Base-by-base conservation (phyloP, 2,888 invertebrate species). In the Idaea straminata region DNA sequence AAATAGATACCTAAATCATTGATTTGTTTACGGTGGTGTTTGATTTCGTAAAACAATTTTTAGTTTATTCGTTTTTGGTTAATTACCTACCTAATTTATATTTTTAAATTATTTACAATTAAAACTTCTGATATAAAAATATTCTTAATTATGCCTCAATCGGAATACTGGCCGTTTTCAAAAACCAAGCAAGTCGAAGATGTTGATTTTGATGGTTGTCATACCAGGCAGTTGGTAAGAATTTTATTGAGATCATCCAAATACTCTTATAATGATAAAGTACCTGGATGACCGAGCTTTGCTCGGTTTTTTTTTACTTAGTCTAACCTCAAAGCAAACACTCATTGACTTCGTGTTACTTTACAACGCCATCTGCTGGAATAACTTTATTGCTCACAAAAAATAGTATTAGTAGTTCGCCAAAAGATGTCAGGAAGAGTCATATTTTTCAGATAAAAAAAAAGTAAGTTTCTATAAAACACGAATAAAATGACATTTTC, bases 141-240 rank as follows among this genome's bases (percentile, higher is more conserved):
- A 68, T 62, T 65, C 66, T 67, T 63, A 63, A 64, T 66, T 67
- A 89, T 89, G 89, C 88, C 89, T 71, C 84, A 85, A 67, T 83
- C 89, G 57, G 84, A 86, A 4, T 86, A 81, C 73, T 88, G 88
- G 85, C 88, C 87, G 25, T 86, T 85, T 75, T 64, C 68, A 60
- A 80, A 68, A 69, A 74, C 69, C 35, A 79, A 79, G 59, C 38
- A 62, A 62, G 61, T 34, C 57, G 68, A 67, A 5, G 64, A 68
- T 59, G 67, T 65, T 15, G 68, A 68, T 36, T 61, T 66, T 60
- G n/a, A n/a, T n/a, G 59, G 57, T 16, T 70, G 67, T 47, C 68
- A 65, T n/a, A 61, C 68, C 34, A 61, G 65, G 35, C 16, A 69
- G 61, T 65, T 72, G 70, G 74, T 70, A 62, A 64, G 35, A 16